Evolutionary conservation across 2,888 invertebrate genomes (phyloP).

Genomic region (Brachylomia viminalis): DNA sequence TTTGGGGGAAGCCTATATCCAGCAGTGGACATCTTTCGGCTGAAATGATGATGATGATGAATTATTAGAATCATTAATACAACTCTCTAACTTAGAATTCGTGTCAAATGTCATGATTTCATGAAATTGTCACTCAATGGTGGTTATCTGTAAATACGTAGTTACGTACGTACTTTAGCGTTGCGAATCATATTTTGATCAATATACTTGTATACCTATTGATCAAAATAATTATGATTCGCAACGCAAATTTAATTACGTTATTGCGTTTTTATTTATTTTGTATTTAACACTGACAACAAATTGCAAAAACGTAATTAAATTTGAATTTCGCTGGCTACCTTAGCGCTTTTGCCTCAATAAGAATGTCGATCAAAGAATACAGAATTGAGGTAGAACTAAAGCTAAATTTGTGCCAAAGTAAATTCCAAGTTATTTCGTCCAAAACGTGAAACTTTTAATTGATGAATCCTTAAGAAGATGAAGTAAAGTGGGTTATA

Average conservation of each 20-base stretch:
- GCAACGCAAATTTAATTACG: too few species aligned
- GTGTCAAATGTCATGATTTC: not conserved
- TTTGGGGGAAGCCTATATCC: not conserved
- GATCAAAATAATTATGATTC: too few species aligned
- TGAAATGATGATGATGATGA: not conserved
- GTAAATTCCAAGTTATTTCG: slow-evolving; percentile 74
- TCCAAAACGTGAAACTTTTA: slow-evolving; percentile 76
- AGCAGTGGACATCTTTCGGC: not conserved
- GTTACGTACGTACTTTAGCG: too few species aligned
- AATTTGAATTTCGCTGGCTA: not conserved
- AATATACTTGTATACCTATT: too few species aligned
- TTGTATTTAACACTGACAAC: not conserved
- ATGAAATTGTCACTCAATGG: not conserved
- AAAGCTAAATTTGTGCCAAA: slow-evolving; percentile 60
- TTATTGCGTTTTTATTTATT: too few species aligned
- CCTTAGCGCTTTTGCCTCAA: not conserved
- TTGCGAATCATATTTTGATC: not conserved
- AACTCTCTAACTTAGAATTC: not conserved
- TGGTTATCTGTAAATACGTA: not conserved
- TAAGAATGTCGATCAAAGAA: slow-evolving; percentile 24
- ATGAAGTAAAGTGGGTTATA: slow-evolving; percentile 35
- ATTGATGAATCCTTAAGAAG: slow-evolving; percentile 74
- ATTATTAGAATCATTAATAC: not conserved
- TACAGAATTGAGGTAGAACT: slow-evolving; percentile 31
- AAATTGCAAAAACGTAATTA: not conserved